Evolutionary conservation across 92 coral and sea anemone genomes (phyloP).

Genomic region (Porites rus): DNA sequence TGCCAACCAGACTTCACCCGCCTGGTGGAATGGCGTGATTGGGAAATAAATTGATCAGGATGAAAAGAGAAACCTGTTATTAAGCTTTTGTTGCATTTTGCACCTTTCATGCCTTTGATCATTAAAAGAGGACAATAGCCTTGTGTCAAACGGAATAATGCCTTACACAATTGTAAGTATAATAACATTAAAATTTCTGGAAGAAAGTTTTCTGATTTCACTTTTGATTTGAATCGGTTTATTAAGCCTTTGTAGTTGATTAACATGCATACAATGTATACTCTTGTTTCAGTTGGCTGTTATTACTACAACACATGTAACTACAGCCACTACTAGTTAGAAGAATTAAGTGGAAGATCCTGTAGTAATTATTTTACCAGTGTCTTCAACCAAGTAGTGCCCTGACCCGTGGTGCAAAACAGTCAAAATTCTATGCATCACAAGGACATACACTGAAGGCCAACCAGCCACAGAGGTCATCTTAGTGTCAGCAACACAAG

Average conservation of each 20-base stretch:
- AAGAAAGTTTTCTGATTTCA: neutral
- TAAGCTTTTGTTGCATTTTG: no score
- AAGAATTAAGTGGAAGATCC: neutral
- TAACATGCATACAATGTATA: neutral
- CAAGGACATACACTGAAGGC: slow-evolving; percentile 1
- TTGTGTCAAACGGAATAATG: neutral
- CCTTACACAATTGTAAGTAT: slow-evolving; percentile 10
- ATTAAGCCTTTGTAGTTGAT: neutral
- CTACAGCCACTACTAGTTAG: no score
- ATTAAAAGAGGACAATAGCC: neutral
- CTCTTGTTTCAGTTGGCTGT: neutral
- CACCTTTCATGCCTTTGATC: neutral
- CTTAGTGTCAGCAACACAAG: neutral
- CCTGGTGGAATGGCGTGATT: no score
- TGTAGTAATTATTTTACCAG: neutral
- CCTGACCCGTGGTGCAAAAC: slow-evolving; percentile 9
- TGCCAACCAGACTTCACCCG: no score
- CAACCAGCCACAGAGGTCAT: neutral
- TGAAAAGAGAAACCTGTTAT: no score
- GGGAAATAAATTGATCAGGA: no score
- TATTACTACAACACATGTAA: neutral
- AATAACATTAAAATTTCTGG: neutral
- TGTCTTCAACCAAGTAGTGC: slow-evolving; percentile 6
- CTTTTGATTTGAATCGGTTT: neutral
- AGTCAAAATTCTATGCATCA: slow-evolving; percentile 4